A percentile compares a stretch with the other conserved stretches of the same genome.
Evolutionary conservation across 2,113 vertebrate genomes (phyloP).

Genomic region (Oplegnathus fasciatus): DNA sequence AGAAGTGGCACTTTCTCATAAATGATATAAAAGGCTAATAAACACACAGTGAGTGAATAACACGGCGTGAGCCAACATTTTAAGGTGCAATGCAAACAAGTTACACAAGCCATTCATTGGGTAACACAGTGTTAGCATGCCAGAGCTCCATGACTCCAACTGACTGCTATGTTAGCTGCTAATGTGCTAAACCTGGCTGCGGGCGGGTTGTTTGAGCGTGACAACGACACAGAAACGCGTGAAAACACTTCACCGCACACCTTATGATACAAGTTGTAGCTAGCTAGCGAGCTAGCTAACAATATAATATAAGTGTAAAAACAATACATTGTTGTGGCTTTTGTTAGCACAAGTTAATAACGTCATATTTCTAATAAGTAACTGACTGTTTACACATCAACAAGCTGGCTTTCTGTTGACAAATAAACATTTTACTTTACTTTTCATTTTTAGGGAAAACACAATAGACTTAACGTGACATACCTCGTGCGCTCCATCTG

Average conservation of each 20-base stretch:
- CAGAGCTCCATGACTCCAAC: too few species aligned
- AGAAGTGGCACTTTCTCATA: background rate
- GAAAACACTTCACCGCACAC: background rate
- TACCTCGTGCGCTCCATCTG: constrained; percentile 41
- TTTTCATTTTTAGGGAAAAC: fast-evolving
- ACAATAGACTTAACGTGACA: background rate
- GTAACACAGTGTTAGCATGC: background rate
- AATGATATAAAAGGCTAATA: background rate
- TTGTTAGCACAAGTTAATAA: background rate
- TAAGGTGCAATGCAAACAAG: background rate
- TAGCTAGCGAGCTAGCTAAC: constrained; percentile 15
- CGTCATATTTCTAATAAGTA: fast-evolving
- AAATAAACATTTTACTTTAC: too few species aligned
- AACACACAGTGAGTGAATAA: background rate
- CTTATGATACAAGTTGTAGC: background rate
- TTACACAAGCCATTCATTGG: constrained; percentile 20
- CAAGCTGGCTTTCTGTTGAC: fast-evolving
- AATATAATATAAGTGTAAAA: background rate
- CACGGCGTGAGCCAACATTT: background rate
- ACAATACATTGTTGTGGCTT: background rate
- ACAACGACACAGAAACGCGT: fast-evolving
- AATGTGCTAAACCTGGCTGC: background rate
- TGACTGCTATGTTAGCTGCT: background rate
- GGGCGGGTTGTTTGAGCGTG: fast-evolving
- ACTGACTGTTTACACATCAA: fast-evolving